phyloP scores from a whole-genome alignment of 1,140 invertebrate species.

The Pseudomyrmex flavicornis region DNA sequence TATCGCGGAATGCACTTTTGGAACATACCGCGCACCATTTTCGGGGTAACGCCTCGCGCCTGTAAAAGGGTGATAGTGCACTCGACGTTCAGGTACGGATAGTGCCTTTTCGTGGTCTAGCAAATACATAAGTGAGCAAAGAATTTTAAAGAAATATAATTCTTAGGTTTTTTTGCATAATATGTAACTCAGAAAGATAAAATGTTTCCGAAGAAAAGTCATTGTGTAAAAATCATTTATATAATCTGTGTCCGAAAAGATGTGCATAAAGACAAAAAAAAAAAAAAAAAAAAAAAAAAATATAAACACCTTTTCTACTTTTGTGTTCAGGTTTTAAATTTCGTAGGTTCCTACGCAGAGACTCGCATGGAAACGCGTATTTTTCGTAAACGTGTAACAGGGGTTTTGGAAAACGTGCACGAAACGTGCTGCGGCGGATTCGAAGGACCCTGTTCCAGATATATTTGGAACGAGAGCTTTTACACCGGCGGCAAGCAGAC shows the following conservation, averaged over 20 bases:
- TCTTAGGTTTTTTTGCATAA: background rate
- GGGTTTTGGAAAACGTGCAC: slow-evolving; percentile 34
- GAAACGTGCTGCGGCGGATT: slow-evolving; percentile 28
- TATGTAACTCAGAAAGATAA: background rate
- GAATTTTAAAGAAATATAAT: background rate
- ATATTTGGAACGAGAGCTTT: slow-evolving; percentile 70
- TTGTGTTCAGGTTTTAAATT: background rate
- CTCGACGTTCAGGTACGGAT: slow-evolving; percentile 22
- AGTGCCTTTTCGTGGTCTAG: slow-evolving; percentile 6
- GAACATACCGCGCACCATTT: slow-evolving; percentile 41
- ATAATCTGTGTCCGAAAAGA: background rate
- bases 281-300: background rate
- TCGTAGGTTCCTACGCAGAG: background rate
- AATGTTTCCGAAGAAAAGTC: background rate
- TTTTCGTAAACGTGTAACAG: background rate
- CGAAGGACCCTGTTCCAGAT: slow-evolving; percentile 16
- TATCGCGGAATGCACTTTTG: slow-evolving; percentile 63
- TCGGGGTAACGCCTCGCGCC: slow-evolving; percentile 44
- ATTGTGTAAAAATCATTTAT: background rate
- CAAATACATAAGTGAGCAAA: background rate
- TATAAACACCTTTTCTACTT: background rate
- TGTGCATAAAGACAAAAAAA: background rate
- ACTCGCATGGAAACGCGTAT: background rate
- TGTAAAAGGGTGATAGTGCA: slow-evolving; percentile 28
- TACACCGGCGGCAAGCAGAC: slow-evolving; percentile 59